Evolutionary conservation across 2,888 invertebrate species (phyloP).

Genomic region (Cantharis flavilabris): DNA sequence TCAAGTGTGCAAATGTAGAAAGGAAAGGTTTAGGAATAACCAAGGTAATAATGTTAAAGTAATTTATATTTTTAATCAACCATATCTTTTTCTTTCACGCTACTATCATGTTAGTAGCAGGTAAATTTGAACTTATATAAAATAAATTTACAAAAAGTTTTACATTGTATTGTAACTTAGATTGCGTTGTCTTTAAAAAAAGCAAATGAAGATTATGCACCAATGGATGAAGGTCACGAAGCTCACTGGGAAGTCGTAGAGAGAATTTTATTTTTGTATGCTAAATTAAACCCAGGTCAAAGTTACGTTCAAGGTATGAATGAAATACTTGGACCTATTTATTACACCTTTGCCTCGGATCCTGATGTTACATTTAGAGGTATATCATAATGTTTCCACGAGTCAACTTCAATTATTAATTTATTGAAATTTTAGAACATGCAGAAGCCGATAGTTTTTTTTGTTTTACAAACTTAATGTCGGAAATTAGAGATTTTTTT

Average conservation of each 20-base stretch:
- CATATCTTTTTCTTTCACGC: slow-evolving; percentile 15
- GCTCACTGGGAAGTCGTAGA: slow-evolving; percentile 99
- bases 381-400: no score
- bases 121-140: slow-evolving; percentile 24
- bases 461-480: slow-evolving; percentile 98
- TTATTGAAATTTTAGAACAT: slow-evolving; percentile 62
- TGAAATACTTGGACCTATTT: slow-evolving; percentile 98
- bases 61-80: not conserved
- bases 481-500: slow-evolving; percentile 96
- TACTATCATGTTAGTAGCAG: slow-evolving; percentile 40
- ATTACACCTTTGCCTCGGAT: slow-evolving; percentile 95
- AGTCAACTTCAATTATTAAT: not conserved
- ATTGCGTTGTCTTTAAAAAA: slow-evolving; percentile 75
- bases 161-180: slow-evolving; percentile 47
- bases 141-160: not conserved
- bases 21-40: slow-evolving; percentile 86
- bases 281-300: slow-evolving; percentile 97
- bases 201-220: slow-evolving; percentile 80
- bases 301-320: slow-evolving; percentile 99
- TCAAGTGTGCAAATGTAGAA: slow-evolving; percentile 87
- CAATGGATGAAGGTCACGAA: slow-evolving; percentile 87
- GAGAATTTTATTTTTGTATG: slow-evolving; percentile 94
- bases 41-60: slow-evolving; percentile 66
- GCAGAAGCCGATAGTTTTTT: slow-evolving; percentile 98
- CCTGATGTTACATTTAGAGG: slow-evolving; percentile 78